Evolutionary conservation across 2,113 vertebrate species (phyloP).

Genomic region (Mirza zaza): DNA sequence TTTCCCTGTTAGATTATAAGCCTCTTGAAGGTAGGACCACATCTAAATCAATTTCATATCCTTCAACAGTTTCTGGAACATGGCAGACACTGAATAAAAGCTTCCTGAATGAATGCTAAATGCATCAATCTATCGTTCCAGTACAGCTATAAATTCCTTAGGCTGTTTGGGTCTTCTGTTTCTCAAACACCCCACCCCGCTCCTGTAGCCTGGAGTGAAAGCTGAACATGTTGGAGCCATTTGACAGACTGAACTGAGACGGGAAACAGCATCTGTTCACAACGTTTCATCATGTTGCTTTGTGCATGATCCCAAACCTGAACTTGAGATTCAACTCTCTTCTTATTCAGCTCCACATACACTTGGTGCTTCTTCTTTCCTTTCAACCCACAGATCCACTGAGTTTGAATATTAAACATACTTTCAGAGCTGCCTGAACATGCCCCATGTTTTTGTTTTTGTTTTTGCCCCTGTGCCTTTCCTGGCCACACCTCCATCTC

Average conservation of each 20-base stretch:
- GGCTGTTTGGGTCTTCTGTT: neutral
- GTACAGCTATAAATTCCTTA: neutral
- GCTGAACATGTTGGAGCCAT: neutral
- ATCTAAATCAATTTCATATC: neutral
- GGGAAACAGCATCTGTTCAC: neutral
- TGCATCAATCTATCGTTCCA: neutral
- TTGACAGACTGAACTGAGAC: neutral
- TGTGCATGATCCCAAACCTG: neutral
- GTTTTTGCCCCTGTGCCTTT: neutral
- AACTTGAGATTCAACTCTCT: neutral
- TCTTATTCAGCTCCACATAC: neutral
- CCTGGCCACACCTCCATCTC: neutral
- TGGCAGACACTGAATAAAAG: neutral
- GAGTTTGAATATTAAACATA: neutral
- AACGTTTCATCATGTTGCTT: neutral
- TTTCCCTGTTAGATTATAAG: neutral
- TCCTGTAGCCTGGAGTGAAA: neutral
- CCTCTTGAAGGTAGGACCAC: neutral
- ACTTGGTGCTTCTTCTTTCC: neutral
- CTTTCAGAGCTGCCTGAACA: neutral
- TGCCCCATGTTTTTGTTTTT: too few relatives aligned
- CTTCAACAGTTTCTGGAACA: neutral
- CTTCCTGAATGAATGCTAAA: neutral
- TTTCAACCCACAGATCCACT: neutral
- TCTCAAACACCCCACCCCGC: neutral